phyloP scores from a whole-genome alignment of 2,797 vertebrate species.

The Eulemur coronatus region DNA sequence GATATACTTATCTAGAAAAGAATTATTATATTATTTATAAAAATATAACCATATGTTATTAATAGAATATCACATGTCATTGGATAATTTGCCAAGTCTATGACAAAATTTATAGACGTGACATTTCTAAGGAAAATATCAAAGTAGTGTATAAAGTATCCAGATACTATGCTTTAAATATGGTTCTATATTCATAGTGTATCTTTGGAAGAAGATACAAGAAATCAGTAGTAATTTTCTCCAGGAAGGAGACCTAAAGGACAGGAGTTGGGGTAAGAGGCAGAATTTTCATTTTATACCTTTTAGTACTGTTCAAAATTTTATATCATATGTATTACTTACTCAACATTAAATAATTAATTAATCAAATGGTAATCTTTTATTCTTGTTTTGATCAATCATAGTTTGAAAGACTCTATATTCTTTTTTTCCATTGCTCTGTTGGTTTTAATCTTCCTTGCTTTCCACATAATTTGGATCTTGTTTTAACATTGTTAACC shows the following conservation, averaged over 20 bases:
- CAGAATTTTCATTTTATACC: neutral
- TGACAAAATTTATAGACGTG: neutral
- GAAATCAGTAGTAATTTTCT: neutral
- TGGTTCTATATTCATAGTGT: neutral
- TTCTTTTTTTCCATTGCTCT: neutral
- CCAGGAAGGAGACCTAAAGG: neutral
- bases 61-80: neutral
- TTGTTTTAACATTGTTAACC: slow-evolving; percentile 7
- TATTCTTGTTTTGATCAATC: neutral
- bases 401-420: neutral
- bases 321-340: neutral
- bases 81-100: neutral
- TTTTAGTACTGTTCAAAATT: neutral
- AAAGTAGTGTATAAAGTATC: neutral
- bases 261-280: neutral
- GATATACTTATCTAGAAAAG: slow-evolving; percentile 18
- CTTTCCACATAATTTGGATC: neutral
- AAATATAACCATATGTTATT: neutral
- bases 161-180: neutral
- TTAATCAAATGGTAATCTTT: slow-evolving; percentile 11
- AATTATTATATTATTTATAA: neutral
- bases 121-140: neutral
- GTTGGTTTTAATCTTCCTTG: neutral
- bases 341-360: neutral
- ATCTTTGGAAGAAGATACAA: neutral